These are phyloP conservation scores for Drosophila quadrilineata DNA, from an alignment of 1,140 invertebrate genomes.

Conservation along the genomic window DNA sequence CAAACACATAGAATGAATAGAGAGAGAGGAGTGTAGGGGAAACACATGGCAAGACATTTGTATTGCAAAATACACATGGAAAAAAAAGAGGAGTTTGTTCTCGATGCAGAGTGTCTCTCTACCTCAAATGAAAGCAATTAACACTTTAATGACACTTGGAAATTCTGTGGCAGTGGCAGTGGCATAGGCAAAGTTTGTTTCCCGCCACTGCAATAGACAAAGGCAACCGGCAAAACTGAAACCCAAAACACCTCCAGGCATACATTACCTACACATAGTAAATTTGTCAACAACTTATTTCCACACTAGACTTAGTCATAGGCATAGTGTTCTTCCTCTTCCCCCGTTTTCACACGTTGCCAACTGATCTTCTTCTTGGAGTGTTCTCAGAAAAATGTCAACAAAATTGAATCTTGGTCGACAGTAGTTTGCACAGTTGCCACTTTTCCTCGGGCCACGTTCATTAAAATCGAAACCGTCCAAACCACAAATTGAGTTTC, in stretches of 20 bases:
- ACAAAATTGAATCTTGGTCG: too few relatives aligned
- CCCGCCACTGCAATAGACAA: conserved; percentile 9
- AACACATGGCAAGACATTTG: too few relatives aligned
- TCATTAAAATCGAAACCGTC: conserved; percentile 52
- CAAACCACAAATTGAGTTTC: conserved; percentile 45
- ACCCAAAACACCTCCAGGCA: conserved; percentile 1
- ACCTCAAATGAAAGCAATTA: conserved; percentile 69
- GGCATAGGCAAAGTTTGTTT: conserved; percentile 27
- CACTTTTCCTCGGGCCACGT: background rate
- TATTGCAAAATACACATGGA: conserved; percentile 24
- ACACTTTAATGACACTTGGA: conserved; percentile 76
- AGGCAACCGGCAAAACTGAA: background rate
- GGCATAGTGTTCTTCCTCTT: too few relatives aligned
- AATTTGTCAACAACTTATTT: conserved; percentile 16
- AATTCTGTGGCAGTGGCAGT: conserved; percentile 60
- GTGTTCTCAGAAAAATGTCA: too few relatives aligned
- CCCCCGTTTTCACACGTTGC: background rate
- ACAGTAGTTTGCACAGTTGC: background rate
- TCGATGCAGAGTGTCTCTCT: conserved; percentile 17
- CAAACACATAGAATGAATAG: too few relatives aligned
- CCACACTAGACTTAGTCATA: conserved; percentile 4
- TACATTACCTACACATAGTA: conserved; percentile 13
- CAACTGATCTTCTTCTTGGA: background rate
- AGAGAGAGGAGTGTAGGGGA: too few relatives aligned
- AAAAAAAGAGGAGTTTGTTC: conserved; percentile 21